Conservation (phyloP, 2,888 invertebrate species). For the Heliothis peltigera region DNA sequence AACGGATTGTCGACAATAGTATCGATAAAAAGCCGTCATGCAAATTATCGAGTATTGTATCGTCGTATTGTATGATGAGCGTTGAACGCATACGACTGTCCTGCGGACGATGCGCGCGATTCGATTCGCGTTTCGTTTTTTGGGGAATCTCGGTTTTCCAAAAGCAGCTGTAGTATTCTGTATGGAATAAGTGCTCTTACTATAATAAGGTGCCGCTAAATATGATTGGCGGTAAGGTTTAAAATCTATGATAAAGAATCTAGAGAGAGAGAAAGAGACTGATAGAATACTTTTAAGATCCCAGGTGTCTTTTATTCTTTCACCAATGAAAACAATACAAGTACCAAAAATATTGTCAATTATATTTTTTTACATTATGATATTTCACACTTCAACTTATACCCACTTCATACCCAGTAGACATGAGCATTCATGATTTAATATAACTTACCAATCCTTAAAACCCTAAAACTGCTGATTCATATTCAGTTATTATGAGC, state of each 20-base stretch:
- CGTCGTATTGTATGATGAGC: slow-evolving; percentile 76
- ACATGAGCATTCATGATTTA: neutral
- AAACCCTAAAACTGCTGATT: slow-evolving; percentile 67
- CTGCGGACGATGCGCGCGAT: slow-evolving; percentile 77
- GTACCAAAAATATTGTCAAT: too few species aligned
- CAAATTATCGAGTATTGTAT: slow-evolving; percentile 87
- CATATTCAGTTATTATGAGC: slow-evolving; percentile 75
- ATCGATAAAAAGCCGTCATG: slow-evolving; percentile 88
- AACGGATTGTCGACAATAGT: slow-evolving; percentile 77
- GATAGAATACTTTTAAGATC: too few species aligned
- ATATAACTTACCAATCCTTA: slow-evolving; percentile 50
- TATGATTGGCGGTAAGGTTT: neutral
- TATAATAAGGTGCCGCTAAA: slow-evolving; percentile 30
- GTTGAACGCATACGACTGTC: slow-evolving; percentile 78
- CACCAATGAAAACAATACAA: too few species aligned
- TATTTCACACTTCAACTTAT: too few species aligned
- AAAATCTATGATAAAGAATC: too few species aligned
- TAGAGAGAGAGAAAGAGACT: too few species aligned
- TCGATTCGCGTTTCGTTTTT: slow-evolving; percentile 81
- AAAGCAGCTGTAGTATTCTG: slow-evolving; percentile 77
- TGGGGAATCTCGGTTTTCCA: slow-evolving; percentile 73
- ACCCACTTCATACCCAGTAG: too few species aligned
- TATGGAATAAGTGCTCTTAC: slow-evolving; percentile 28
- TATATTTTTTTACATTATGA: too few species aligned
- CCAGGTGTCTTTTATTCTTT: too few species aligned